Evolutionary conservation across 2,888 invertebrate species (phyloP).

Genomic region (Pseudococcus viburni): DNA sequence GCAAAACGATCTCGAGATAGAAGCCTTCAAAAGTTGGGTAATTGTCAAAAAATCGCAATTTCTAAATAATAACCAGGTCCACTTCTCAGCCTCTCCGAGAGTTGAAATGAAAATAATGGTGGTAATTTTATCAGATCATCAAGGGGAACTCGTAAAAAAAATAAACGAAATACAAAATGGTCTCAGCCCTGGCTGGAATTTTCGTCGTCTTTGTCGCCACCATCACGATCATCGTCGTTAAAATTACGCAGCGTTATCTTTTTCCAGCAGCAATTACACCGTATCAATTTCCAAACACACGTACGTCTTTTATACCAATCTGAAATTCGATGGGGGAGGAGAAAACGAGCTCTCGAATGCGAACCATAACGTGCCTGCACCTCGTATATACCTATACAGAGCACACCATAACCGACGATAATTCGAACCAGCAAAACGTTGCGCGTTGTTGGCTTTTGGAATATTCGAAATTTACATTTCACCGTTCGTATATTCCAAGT

Average conservation of each 20-base stretch:
- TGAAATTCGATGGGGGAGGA: neutral
- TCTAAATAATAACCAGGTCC: no score
- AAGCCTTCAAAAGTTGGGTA: no score
- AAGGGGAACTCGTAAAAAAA: no score
- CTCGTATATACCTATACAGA: neutral
- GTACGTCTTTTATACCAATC: neutral
- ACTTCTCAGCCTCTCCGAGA: no score
- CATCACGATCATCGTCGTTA: neutral
- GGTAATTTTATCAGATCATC: no score
- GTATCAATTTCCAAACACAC: neutral
- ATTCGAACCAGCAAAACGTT: slow-evolving; percentile 40
- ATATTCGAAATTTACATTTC: slow-evolving; percentile 61
- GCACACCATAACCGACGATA: neutral
- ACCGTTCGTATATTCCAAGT: slow-evolving; percentile 44
- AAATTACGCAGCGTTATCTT: neutral
- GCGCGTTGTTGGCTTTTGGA: slow-evolving; percentile 44
- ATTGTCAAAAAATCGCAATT: no score
- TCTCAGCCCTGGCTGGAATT: no score
- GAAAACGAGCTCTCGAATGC: neutral
- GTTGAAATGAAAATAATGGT: no score
- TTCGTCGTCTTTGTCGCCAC: neutral
- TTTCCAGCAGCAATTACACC: neutral
- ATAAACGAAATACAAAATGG: no score
- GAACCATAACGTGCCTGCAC: neutral
- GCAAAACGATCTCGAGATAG: no score